These are phyloP conservation scores for Geotrypetes seraphini DNA, from an alignment of 2,797 vertebrate species.

Conservation along the genomic window DNA sequence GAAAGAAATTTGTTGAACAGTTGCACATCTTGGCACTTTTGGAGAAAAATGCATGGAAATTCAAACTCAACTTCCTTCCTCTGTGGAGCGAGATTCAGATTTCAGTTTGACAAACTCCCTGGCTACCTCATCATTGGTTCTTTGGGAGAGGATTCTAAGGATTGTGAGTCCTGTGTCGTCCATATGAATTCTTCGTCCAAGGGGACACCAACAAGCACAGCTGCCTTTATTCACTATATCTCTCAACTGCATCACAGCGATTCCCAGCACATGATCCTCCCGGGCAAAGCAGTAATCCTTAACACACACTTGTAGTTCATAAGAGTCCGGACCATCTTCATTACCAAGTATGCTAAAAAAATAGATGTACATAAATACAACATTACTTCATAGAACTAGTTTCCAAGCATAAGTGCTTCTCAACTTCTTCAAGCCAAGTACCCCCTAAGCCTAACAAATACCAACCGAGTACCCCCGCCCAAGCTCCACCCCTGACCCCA, in stretches of 20 bases:
- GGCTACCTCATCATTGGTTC: constrained; percentile 90
- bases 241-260: constrained; percentile 79
- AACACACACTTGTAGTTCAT: constrained; percentile 89
- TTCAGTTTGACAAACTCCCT: constrained; percentile 94
- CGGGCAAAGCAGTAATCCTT: constrained; percentile 98
- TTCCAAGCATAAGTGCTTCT: no score
- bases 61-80: constrained; percentile 78
- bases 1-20: constrained; percentile 41
- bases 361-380: not conserved
- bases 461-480: no score
- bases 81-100: constrained; percentile 80
- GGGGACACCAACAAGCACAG: constrained; percentile 88
- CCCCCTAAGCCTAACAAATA: no score
- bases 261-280: constrained; percentile 80
- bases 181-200: constrained; percentile 81
- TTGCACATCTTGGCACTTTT: constrained; percentile 61
- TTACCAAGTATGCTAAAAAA: constrained; percentile 78
- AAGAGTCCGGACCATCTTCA: constrained; percentile 83
- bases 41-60: not conserved
- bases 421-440: no score
- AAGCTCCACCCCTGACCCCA: no score
- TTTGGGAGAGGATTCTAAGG: constrained; percentile 90
- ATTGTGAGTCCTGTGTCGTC: constrained; percentile 91
- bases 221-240: constrained; percentile 79
- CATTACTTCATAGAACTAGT: no score